These are phyloP conservation scores for Calephelis perditalis DNA, from an alignment of 2,888 invertebrate species.

Conservation along the genomic window DNA sequence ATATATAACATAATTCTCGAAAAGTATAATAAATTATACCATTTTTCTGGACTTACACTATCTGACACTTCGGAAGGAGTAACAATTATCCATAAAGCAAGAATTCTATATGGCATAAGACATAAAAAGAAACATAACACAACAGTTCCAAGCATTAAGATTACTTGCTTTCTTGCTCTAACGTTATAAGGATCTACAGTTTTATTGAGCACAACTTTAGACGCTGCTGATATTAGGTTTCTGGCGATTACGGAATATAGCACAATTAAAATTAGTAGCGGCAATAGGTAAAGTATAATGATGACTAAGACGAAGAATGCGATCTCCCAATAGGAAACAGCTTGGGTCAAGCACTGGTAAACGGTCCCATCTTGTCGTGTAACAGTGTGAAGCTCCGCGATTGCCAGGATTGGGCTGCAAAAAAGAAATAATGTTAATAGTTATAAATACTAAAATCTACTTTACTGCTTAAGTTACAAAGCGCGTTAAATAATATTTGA, in stretches of 20 bases:
- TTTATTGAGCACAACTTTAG: constrained; percentile 83
- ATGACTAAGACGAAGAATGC: constrained; percentile 89
- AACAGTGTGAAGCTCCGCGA: constrained; percentile 84
- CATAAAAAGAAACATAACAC: constrained; percentile 93
- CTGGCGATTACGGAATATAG: constrained; percentile 91
- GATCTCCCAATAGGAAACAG: constrained; percentile 85
- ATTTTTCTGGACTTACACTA: constrained; percentile 85
- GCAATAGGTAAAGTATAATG: constrained; percentile 88
- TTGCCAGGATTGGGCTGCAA: constrained; percentile 88
- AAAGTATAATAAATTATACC: constrained; percentile 90
- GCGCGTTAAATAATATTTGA: not conserved
- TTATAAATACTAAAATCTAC: not conserved
- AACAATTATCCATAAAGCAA: constrained; percentile 90
- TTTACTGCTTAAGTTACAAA: not conserved
- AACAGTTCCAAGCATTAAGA: constrained; percentile 91
- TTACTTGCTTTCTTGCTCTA: constrained; percentile 88
- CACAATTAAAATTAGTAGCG: constrained; percentile 86
- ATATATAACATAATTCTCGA: constrained; percentile 92
- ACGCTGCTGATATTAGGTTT: constrained; percentile 85
- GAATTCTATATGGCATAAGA: constrained; percentile 89
- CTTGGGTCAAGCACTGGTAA: constrained; percentile 88
- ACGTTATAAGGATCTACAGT: constrained; percentile 84
- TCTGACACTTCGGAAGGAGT: constrained; percentile 83
- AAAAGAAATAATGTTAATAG: constrained; percentile 39
- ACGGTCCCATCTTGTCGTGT: constrained; percentile 84